Percentiles rank a stretch among this genome's conserved stretches.
These are phyloP conservation scores for Zosterops hypoxanthus DNA, from an alignment of 2,113 vertebrate species.

Conservation along the genomic window DNA sequence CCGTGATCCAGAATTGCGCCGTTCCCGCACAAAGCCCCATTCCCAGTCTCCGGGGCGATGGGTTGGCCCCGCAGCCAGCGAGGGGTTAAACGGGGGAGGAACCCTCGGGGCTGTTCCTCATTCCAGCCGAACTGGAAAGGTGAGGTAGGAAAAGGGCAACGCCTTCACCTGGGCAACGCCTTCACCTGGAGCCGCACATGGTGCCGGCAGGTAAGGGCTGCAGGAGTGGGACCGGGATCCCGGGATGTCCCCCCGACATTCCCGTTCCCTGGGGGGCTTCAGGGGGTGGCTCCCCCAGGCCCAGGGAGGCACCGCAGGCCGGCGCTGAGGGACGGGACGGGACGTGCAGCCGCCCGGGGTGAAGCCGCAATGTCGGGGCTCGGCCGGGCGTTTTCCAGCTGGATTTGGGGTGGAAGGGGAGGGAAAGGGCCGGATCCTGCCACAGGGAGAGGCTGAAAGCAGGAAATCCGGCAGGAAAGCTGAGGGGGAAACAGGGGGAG, in stretches of 20 bases:
- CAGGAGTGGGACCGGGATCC: not conserved
- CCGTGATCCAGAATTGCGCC: not conserved
- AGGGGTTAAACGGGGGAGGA: conserved; percentile 46
- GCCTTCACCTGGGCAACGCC: conserved; percentile 7
- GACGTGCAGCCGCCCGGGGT: rapidly evolving
- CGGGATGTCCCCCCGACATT: not conserved
- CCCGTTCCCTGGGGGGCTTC: rapidly evolving
- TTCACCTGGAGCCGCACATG: not conserved
- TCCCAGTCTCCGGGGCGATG: rapidly evolving
- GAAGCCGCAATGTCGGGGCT: rapidly evolving
- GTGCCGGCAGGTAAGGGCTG: conserved; percentile 8
- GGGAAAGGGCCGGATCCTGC: not conserved
- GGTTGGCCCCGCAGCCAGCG: not conserved
- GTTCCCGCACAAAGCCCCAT: rapidly evolving
- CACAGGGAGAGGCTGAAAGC: not conserved
- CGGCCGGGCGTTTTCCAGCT: not conserved
- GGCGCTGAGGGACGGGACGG: rapidly evolving
- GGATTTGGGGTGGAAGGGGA: not conserved
- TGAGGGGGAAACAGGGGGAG: not conserved
- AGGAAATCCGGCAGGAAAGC: not conserved
- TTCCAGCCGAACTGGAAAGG: conserved; percentile 56
- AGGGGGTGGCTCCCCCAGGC: rapidly evolving
- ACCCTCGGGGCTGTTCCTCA: not conserved
- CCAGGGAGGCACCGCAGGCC: rapidly evolving
- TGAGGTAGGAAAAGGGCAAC: conserved; percentile 55